Evolutionary conservation across 2,888 invertebrate genomes (phyloP), one percentile per base, ranked within the genome.

Genomic region (Pterobdella sp.): DNA sequence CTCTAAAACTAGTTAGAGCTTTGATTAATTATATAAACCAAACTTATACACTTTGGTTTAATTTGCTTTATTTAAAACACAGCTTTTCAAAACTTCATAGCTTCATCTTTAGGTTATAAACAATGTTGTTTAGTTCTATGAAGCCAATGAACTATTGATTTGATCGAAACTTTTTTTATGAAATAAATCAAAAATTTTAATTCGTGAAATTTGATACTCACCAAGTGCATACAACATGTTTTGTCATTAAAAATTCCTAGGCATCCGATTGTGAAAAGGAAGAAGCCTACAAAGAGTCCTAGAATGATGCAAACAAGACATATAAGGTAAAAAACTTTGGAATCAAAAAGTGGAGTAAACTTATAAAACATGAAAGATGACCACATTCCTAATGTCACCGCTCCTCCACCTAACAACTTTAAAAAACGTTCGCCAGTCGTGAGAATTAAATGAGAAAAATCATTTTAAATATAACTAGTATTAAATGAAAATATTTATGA

Each of bases 301-400:
- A 49, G 31, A 29, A 69, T 52, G 26, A 69, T 56, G 31, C 36
- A 49, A 18, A 31, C 42, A 35, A 56, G n/a, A 49, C 69, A 69
- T 18, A 56, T 37, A 2, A 56, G 18, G 1, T 35, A 56, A 34
- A 52, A 56, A 10, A 49, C 29, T 14, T 32, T 69, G 56, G 69
- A 52, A 18, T 56, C 35, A 22, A 69, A 69, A 29, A 69, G n/a
- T 18, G 42, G 7, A 14, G 35, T 69, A 26, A 56, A 52, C 34
- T 37, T 69, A 32, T 49, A 69, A 56, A 69, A 69, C 10, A 1
- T 69, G 69, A 69, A 69, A 32, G 42, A 69, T 29, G 69, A 69
- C 69, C 69, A 69, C 26, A 69, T 49, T 42, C 69, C 69, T n/a
- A 69, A 18, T 22, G 52, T 31, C 22, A 67, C 35, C 14, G 67